Evolutionary conservation across 2,888 invertebrate species (phyloP).

Genomic region (Asteroscopus sphinx): DNA sequence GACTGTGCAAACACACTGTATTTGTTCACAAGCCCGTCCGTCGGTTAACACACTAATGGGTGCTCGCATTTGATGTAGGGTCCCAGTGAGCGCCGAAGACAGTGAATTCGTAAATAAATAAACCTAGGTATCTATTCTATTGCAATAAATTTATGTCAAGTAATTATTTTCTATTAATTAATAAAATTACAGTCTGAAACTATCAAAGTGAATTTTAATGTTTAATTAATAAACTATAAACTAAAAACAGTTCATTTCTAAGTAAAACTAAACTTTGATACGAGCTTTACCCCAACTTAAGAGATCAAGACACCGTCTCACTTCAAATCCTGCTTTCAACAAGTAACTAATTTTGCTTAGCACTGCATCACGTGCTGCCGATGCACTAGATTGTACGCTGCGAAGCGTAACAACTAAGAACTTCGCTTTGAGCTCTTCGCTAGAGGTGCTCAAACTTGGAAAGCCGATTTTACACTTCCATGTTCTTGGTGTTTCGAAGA

Average conservation of each 20-base stretch:
- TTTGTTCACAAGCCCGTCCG: slow-evolving; percentile 35
- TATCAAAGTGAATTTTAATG: no score
- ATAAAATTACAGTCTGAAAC: no score
- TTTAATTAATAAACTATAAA: no score
- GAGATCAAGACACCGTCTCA: slow-evolving; percentile 2
- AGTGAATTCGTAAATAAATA: no score
- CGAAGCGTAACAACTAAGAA: slow-evolving; percentile 11
- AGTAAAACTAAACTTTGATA: background rate
- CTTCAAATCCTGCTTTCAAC: slow-evolving; percentile 17
- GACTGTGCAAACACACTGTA: slow-evolving; percentile 32
- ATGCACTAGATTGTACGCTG: slow-evolving; percentile 11
- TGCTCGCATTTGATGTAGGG: slow-evolving; percentile 35
- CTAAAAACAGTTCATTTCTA: no score
- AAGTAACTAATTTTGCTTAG: slow-evolving; percentile 25
- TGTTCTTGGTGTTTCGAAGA: background rate
- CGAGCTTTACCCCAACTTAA: slow-evolving; percentile 4
- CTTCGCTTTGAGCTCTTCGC: slow-evolving; percentile 11
- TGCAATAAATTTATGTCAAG: no score
- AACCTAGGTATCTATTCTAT: no score
- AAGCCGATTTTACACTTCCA: slow-evolving; percentile 34
- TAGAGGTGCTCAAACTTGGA: slow-evolving; percentile 17
- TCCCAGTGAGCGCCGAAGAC: background rate
- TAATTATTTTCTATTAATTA: no score
- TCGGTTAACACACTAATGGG: slow-evolving; percentile 51
- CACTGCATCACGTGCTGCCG: background rate